Conservation (phyloP, 2,797 vertebrate genomes). For the Sus cebifrons region DNA sequence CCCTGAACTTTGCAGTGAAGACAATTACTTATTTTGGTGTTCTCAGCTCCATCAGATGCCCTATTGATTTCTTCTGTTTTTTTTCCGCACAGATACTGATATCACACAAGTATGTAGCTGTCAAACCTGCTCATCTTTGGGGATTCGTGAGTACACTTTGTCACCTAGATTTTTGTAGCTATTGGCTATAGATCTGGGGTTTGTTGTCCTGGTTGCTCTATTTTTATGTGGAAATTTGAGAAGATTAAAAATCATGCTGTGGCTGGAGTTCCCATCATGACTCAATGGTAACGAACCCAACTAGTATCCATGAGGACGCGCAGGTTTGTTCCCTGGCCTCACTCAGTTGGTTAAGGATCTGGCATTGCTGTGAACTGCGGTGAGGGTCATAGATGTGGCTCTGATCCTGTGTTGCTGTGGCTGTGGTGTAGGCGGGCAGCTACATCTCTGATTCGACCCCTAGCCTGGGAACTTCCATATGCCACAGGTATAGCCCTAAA, state of each 20-base stretch:
- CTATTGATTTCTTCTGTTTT: neutral
- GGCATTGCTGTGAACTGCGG: too few species aligned
- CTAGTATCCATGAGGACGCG: too few species aligned
- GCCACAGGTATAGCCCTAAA: too few species aligned
- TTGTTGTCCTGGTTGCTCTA: neutral
- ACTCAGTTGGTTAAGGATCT: too few species aligned
- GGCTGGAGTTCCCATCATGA: too few species aligned
- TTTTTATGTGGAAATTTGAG: neutral
- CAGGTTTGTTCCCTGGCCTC: too few species aligned
- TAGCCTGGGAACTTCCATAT: too few species aligned
- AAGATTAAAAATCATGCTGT: neutral
- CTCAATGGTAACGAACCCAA: too few species aligned
- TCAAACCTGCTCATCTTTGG: neutral
- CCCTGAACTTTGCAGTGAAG: neutral
- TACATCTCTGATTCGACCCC: too few species aligned
- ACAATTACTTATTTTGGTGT: neutral
- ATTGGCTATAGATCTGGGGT: neutral
- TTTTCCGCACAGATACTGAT: neutral
- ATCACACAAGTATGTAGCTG: neutral
- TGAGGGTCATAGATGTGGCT: too few species aligned
- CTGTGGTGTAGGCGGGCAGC: too few species aligned
- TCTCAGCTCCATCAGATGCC: neutral
- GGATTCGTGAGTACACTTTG: neutral
- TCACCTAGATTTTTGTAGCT: neutral
- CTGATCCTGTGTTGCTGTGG: too few species aligned